A percentile compares a stretch with the other conserved stretches of the same genome.
These are phyloP conservation scores for Acrossocheilus wenchowensis DNA, from an alignment of 2,797 vertebrate genomes.

Conservation along the genomic window DNA sequence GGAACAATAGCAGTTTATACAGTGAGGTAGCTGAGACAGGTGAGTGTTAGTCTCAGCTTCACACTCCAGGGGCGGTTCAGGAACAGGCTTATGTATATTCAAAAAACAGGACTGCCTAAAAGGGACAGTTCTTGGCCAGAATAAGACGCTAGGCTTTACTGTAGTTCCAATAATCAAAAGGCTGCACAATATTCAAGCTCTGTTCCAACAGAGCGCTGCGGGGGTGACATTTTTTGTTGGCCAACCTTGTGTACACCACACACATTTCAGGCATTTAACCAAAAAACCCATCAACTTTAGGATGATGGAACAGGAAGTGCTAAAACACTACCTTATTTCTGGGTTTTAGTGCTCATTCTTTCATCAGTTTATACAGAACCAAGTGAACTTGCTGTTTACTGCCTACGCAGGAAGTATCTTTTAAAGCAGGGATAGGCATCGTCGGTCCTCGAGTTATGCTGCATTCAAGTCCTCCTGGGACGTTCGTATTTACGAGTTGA, in stretches of 20 bases:
- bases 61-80: neutral
- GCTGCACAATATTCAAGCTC: neutral
- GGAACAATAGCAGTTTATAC: constrained; percentile 16
- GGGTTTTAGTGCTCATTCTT: neutral
- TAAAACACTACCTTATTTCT: too few relatives aligned
- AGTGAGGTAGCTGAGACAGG: neutral
- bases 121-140: constrained; percentile 3
- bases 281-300: neutral
- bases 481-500: too few relatives aligned
- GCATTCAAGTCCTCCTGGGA: too few relatives aligned
- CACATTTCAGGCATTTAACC: neutral
- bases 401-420: too few relatives aligned
- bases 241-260: neutral
- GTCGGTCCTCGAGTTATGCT: too few relatives aligned
- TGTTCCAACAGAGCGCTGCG: neutral
- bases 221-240: neutral
- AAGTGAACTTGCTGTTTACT: too few relatives aligned
- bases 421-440: too few relatives aligned
- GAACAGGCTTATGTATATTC: neutral
- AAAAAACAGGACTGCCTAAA: neutral
- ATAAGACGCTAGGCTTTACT: neutral
- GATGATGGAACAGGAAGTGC: too few relatives aligned
- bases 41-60: neutral
- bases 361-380: too few relatives aligned
- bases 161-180: neutral